A percentile compares a stretch with the other conserved stretches of the same genome.
Conservation (phyloP, 92 coral and sea anemone species). For the Bergia sp. region DNA sequence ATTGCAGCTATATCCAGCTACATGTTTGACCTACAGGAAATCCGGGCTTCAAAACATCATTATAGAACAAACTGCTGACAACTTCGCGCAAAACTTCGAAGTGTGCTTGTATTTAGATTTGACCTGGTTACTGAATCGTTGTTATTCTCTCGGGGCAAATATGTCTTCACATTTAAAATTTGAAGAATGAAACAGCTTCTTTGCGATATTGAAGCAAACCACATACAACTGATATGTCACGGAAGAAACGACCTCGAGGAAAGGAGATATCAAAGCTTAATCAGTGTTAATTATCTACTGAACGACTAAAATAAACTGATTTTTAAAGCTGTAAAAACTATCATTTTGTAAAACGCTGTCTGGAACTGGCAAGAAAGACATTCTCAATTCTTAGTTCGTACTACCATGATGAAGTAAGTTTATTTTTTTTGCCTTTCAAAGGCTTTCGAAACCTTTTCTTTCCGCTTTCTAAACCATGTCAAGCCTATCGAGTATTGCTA, state of each 20-base stretch:
- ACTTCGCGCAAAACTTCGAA: background rate
- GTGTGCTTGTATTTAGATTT: background rate
- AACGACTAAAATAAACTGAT: background rate
- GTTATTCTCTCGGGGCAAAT: no score
- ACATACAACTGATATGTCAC: background rate
- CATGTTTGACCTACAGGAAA: constrained; percentile 18
- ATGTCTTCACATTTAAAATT: background rate
- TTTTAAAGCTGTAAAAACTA: background rate
- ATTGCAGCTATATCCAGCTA: background rate
- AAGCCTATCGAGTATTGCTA: no score
- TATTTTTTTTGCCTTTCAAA: no score
- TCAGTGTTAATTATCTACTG: background rate
- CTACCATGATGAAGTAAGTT: no score
- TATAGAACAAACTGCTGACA: background rate
- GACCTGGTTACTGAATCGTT: background rate
- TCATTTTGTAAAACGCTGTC: background rate
- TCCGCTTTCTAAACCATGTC: no score
- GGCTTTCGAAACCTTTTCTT: background rate
- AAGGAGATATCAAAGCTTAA: background rate
- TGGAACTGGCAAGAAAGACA: no score
- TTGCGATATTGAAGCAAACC: background rate
- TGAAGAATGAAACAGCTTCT: background rate
- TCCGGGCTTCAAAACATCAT: constrained; percentile 7
- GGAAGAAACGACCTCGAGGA: background rate
- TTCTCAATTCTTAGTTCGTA: background rate